Evolutionary conservation across 2,888 invertebrate species (phyloP), one percentile per base, ranked within the genome.

Genomic region (Yponomeuta plumbellus): DNA sequence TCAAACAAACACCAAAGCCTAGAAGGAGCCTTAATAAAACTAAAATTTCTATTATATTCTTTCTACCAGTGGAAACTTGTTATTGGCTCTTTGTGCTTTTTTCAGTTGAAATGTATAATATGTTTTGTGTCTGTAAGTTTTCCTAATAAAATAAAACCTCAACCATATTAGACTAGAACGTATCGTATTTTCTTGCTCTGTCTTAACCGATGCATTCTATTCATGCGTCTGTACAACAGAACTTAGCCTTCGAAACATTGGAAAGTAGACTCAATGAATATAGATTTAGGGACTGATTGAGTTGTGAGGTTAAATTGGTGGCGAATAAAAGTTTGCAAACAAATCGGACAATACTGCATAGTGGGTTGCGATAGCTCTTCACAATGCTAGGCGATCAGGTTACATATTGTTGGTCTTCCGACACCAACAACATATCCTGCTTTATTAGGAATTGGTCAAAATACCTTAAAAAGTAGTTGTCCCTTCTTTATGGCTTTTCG

Each of bases 311-410:
- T 56, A 34, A 34, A 34, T n/a, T 56, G 56, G 56, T 58, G 21
- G 58, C 21, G 20, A n/a, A 59, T 67, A 66, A 68, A 73, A 77
- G 80, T 83, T 84, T 80, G 75, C 75, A 79, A 84, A 85, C 84
- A 84, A 77, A 73, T 73, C 72, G 78, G 80, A 84, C 84, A 84
- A 84, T 83, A 79, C 75, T 76, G 68, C 75, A 74, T 76, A 75
- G 72, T 78, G 75, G 72, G 74, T 71, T 68, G 69, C 56, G 61
- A 61, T 52, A 52, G 44, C 17, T 52, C 44, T 52, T 34, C 63
- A 75, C 77, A 78, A 77, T 74, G 73, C 71, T 73, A 70, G 73
- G 71, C 61, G 40, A 71, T 76, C 74, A 64, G 64, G 70, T 75
- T 72, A 72, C 75, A 23, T 26, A 64, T 64, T 44, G 68, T 67